Conservation (phyloP, 2,888 invertebrate genomes). For the Harmothoe impar region DNA sequence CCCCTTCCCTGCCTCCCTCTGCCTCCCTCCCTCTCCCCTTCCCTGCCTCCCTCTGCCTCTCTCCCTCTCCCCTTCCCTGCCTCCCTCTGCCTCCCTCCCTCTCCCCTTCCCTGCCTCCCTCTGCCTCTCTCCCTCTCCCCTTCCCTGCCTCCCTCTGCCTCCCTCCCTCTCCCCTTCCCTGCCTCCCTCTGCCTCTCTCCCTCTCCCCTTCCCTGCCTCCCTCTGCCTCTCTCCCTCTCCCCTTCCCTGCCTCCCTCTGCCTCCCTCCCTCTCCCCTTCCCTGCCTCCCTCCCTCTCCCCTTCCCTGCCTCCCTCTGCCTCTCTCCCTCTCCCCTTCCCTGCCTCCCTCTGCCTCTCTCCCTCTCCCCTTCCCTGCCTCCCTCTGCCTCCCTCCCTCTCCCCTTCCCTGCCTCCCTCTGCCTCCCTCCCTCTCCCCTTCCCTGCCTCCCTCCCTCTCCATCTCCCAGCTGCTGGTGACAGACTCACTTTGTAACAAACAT, state of each 20-base stretch:
- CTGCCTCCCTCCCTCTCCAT: no score
- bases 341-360: not conserved
- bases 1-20: not conserved
- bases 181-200: not conserved
- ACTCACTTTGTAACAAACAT: no score
- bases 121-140: not conserved
- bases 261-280: no score
- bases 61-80: not conserved
- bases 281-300: no score
- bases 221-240: not conserved
- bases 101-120: not conserved
- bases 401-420: not conserved
- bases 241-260: no score
- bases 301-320: no score
- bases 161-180: not conserved
- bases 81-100: not conserved
- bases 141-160: not conserved
- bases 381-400: not conserved
- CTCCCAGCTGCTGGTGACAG: no score
- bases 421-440: no score
- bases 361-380: not conserved
- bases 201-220: not conserved
- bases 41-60: not conserved
- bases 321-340: not conserved
- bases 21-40: not conserved